phyloP scores from a whole-genome alignment of 2,888 invertebrate genomes.

The Agriotes lineatus region DNA sequence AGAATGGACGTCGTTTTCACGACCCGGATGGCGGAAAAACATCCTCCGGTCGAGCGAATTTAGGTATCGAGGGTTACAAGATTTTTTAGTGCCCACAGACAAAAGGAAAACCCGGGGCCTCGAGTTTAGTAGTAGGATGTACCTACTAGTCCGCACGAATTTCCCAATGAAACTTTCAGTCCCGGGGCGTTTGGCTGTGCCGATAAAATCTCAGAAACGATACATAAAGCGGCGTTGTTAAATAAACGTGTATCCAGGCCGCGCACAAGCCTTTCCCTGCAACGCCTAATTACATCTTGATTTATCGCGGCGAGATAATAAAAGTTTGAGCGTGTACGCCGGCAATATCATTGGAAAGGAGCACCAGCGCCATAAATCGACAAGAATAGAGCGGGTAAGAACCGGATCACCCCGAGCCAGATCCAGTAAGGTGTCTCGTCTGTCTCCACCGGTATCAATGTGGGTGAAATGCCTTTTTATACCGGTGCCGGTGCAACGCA shows the following conservation, averaged over 20 bases:
- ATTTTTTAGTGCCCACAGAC: no score
- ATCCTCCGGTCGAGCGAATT: no score
- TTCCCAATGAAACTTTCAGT: no score
- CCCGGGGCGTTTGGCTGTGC: no score
- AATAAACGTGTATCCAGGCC: background rate
- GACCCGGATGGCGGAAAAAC: no score
- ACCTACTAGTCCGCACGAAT: no score
- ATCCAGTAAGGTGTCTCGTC: slow-evolving; percentile 21
- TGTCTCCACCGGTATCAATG: slow-evolving; percentile 25
- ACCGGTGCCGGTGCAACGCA: slow-evolving; percentile 11
- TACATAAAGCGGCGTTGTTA: background rate
- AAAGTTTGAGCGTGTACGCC: slow-evolving; percentile 5
- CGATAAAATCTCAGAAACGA: background rate
- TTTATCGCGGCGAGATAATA: background rate
- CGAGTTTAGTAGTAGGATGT: no score
- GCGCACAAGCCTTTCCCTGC: background rate
- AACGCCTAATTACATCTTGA: slow-evolving; percentile 4
- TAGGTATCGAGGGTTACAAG: no score
- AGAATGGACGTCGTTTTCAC: no score
- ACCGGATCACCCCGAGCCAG: slow-evolving; percentile 37
- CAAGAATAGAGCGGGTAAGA: slow-evolving; percentile 22
- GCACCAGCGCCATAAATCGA: slow-evolving; percentile 2
- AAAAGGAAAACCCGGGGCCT: no score
- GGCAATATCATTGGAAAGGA: slow-evolving; percentile 1
- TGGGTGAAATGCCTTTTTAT: slow-evolving; percentile 30